Base-by-base conservation (phyloP, 2,888 invertebrate genomes). In the Lydus trimaculatus region DNA sequence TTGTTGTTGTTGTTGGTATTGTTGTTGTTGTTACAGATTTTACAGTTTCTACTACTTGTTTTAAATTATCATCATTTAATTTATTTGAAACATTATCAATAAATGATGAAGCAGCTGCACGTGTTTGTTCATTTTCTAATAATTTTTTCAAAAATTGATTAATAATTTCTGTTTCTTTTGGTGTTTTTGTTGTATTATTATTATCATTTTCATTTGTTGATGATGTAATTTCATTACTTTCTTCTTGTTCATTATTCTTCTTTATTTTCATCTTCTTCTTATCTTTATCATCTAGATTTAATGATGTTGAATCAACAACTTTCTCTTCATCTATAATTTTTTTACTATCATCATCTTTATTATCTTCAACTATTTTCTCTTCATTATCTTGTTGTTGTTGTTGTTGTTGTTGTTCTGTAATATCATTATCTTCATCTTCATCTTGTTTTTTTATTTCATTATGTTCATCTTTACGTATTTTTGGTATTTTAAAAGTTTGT, bases 401-500 rank as follows among this genome's bases (percentile, higher is more conserved):
- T 43, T 28, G 28, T 36, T 36, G 36, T 36, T 36, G 36, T 15
- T 36, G 9, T 20, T 20, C 48, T 9, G 0, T 13, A 48, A 11
- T 48, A 3, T 25, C 43, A n/a, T 5, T 23, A 20, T 52, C 23
- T 23, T 52, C 52, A 25, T 52, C 23, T 28, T 28, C 25, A 13
- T 25, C 25, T 6, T 11, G 25, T 56, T 56, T 25, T 52, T 31
- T 28, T 63, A 7, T 39, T 31, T 60, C 28, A 43, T 9, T 48
- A 11, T 6, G 0, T n/a, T 33, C 52, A 52, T 56, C 56, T 66
- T 62, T n/a, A 58, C 36, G 23, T 69, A 62, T 43, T 62, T 72
- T 68, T 0, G 89, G 89, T 67, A 89, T 89, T 75, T 86, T 87
- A 69, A 88, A 89, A 25, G 84, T 86, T 68, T 88, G 87, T 17